These are phyloP conservation scores for Bradysia coprophila DNA, from an alignment of 1,140 invertebrate species.

Conservation along the genomic window DNA sequence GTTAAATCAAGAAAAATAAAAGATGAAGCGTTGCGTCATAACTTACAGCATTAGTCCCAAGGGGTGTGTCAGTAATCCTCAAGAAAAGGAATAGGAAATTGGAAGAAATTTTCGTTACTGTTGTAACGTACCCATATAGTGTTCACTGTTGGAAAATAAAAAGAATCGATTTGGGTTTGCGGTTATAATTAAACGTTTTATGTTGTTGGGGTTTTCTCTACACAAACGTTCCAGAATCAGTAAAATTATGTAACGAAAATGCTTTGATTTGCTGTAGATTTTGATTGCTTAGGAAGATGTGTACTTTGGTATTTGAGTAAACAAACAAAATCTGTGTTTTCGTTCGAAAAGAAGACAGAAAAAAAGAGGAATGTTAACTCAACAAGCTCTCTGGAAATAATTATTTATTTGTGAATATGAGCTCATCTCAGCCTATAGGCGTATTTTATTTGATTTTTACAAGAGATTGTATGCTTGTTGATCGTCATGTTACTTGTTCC, in stretches of 20 bases:
- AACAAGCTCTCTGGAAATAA: no score
- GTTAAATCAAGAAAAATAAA: not conserved
- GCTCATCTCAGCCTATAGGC: no score
- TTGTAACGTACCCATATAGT: no score
- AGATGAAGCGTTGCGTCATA: not conserved
- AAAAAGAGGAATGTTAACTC: no score
- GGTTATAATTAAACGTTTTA: not conserved
- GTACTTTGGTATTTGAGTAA: not conserved
- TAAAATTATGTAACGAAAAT: no score
- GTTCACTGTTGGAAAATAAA: not conserved
- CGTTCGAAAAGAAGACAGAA: not conserved
- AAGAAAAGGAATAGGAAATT: not conserved
- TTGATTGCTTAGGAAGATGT: not conserved
- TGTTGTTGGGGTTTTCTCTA: not conserved
- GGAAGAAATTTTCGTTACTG: not conserved
- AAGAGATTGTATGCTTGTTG: no score
- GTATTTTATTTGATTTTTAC: no score
- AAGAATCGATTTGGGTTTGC: not conserved
- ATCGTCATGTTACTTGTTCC: no score
- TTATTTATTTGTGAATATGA: no score
- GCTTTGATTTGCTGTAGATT: no score
- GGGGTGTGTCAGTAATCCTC: not conserved
- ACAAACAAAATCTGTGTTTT: not conserved
- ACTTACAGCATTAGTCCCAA: not conserved
- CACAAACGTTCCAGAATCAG: no score